Evolutionary conservation across 2,888 invertebrate species (phyloP), one percentile per base, ranked within the genome.

Genomic region (Anthophora plumipes): DNA sequence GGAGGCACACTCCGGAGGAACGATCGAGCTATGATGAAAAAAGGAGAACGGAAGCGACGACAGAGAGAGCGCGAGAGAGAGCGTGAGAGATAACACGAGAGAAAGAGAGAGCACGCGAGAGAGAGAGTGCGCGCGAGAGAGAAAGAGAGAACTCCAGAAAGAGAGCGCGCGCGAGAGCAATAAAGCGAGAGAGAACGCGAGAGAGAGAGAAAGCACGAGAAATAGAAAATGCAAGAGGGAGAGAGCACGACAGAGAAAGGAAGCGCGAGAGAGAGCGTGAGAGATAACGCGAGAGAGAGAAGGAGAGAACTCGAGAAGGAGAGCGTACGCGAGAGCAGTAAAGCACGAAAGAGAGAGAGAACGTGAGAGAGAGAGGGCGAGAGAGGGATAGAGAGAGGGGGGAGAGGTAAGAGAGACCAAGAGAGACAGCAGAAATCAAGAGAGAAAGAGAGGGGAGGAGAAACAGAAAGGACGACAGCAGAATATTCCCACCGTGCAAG

Each of bases 401-500:
- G 14, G 31, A 3, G n/a, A 50, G 48, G n/a, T n/a, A n/a, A 50
- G 17, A 14, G 48, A 48, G n/a, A n/a, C n/a, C 14, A n/a, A n/a
- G n/a, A n/a, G n/a, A 25, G n/a, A 11, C n/a, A n/a, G n/a, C n/a
- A n/a, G 25, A 3, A 12, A 11, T 20, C 0, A 1, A 4, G 46
- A 46, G 14, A n/a, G 48, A n/a, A 50, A 50, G n/a, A 4, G 48
- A n/a, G 14, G n/a, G n/a, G 48, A 50, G 17, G 2, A 17, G 39
- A 52, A 52, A 54, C 66, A 20, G 5, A 83, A 31, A 12, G 31
- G 11, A 68, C 79, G 63, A 82, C 79, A 54, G 71, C 63, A 37
- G 79, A 66, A 84, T 83, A 82, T 87, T 88, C 86, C 86, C 87
- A 87, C 84, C 83, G 83, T 86, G 72, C 85, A 76, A 82, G 85